phyloP scores from a whole-genome alignment of 2,888 invertebrate species.

The Amphimallon solstitiale region DNA sequence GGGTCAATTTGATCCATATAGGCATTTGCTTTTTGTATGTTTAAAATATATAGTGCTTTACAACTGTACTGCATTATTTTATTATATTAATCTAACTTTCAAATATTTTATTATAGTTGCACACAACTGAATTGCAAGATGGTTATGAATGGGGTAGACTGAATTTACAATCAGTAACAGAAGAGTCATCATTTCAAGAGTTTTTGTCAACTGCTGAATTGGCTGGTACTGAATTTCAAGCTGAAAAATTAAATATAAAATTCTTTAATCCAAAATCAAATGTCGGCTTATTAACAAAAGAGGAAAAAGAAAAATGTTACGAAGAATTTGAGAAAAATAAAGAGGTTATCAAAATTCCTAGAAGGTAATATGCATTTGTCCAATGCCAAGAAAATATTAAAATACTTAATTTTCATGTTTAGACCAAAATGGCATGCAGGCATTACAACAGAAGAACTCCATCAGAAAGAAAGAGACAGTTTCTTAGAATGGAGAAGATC shows the following conservation, averaged over 20 bases:
- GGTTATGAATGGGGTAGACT: conserved; percentile 91
- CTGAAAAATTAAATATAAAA: conserved; percentile 87
- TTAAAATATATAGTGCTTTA: no score
- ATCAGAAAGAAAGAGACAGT: conserved; percentile 79
- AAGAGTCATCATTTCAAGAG: conserved; percentile 95
- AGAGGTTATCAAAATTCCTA: conserved; percentile 80
- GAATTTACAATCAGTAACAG: conserved; percentile 92
- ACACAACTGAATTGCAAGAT: conserved; percentile 88
- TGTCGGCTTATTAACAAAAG: conserved; percentile 70
- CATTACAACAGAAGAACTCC: conserved; percentile 83
- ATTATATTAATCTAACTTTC: background rate
- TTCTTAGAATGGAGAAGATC: conserved; percentile 93
- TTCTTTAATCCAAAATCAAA: conserved; percentile 74
- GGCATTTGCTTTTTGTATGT: no score
- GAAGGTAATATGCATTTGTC: no score
- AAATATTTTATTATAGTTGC: conserved; percentile 67
- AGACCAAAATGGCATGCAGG: conserved; percentile 84
- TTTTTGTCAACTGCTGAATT: conserved; percentile 95
- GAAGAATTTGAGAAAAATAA: conserved; percentile 70
- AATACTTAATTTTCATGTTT: conserved; percentile 44
- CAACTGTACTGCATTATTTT: no score
- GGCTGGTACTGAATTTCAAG: conserved; percentile 93
- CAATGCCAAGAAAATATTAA: no score
- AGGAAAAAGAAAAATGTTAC: conserved; percentile 67
- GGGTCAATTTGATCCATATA: no score